Conservation (phyloP, 2,113 vertebrate genomes). For the Lampris incognitus region DNA sequence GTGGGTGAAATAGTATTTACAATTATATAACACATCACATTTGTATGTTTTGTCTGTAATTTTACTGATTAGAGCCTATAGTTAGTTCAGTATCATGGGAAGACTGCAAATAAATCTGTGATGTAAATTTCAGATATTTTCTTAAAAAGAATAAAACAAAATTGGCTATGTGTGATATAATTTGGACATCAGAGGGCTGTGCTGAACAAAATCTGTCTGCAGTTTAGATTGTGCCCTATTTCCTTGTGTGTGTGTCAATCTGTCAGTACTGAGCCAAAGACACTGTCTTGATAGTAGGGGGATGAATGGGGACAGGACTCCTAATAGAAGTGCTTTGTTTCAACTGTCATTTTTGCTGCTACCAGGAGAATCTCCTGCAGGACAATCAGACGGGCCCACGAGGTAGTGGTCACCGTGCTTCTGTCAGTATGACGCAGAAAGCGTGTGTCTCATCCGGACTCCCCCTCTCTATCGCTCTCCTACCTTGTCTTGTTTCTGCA, state of each 20-base stretch:
- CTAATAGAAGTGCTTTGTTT: slow-evolving; percentile 79
- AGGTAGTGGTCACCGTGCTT: slow-evolving; percentile 35
- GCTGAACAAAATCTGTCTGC: slow-evolving; percentile 14
- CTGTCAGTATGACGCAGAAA: slow-evolving; percentile 36
- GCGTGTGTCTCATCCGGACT: slow-evolving; percentile 42
- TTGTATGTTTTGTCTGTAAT: no score
- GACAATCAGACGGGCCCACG: slow-evolving; percentile 61
- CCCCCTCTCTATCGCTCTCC: not conserved
- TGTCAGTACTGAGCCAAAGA: slow-evolving; percentile 63
- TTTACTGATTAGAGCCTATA: no score
- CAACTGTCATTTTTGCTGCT: slow-evolving; percentile 75
- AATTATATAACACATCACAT: no score
- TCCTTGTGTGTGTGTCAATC: slow-evolving; percentile 53
- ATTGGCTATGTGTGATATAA: not conserved
- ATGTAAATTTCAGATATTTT: no score
- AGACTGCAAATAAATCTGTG: no score
- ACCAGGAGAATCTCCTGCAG: slow-evolving; percentile 68
- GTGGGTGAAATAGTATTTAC: no score
- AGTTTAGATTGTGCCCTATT: slow-evolving; percentile 37
- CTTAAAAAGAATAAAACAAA: not conserved
- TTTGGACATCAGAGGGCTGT: slow-evolving; percentile 15
- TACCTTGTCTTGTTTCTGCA: not conserved
- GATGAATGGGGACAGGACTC: slow-evolving; percentile 54
- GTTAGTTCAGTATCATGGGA: no score
- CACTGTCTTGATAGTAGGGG: slow-evolving; percentile 67